phyloP scores from a whole-genome alignment of 2,797 vertebrate species.

The Petrocephalus schoutedeni region DNA sequence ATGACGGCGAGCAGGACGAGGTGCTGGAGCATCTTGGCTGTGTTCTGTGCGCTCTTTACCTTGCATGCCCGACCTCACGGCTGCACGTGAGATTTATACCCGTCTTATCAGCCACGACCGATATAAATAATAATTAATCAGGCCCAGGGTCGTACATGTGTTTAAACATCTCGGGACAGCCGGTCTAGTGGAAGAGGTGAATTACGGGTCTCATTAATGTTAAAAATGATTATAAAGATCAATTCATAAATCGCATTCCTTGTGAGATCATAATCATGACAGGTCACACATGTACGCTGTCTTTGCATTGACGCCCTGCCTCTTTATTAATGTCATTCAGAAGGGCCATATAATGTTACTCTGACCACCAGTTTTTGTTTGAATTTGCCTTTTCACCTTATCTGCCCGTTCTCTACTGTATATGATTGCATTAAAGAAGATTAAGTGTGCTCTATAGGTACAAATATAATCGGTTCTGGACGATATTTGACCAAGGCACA shows the following conservation, averaged over 20 bases:
- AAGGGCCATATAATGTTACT: not conserved
- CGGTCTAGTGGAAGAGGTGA: not conserved
- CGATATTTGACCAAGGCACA: not conserved
- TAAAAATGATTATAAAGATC: not conserved
- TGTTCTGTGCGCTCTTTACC: not conserved
- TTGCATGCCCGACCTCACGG: not conserved
- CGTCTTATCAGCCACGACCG: not conserved
- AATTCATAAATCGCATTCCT: not conserved
- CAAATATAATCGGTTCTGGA: not conserved
- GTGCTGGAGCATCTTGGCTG: constrained; percentile 9
- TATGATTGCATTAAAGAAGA: not conserved
- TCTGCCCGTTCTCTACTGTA: not conserved
- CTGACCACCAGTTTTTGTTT: not conserved
- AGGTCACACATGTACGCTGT: not conserved
- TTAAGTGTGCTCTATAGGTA: not conserved
- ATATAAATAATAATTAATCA: not conserved
- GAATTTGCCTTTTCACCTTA: not conserved
- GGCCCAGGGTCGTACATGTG: not conserved
- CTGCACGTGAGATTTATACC: not conserved
- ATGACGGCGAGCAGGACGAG: not conserved
- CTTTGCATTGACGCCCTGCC: not conserved
- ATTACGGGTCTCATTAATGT: not conserved
- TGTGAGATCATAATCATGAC: not conserved
- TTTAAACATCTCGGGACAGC: not conserved
- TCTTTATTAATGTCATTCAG: not conserved